Base-by-base conservation (phyloP, 2,113 vertebrate species). In the Condylura cristata region DNA sequence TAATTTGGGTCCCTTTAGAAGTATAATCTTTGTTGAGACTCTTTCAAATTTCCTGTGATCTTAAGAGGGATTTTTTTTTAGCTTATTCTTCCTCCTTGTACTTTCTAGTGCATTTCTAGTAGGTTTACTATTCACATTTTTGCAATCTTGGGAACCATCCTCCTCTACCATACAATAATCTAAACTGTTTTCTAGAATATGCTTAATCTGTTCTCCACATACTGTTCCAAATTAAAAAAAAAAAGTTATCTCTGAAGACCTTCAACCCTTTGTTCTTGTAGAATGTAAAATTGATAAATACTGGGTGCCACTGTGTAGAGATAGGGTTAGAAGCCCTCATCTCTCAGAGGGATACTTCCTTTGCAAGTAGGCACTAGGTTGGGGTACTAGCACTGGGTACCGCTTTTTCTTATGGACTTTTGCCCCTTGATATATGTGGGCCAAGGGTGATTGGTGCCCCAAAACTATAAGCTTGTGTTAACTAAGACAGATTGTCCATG, bases 371-470 rank as follows among this genome's bases (percentile, higher is more conserved):
- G 14, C 58, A 51, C 34, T 22, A 9, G 28, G 13, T 34, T 65
- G 28, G 32, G 3, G 5, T n/a, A 46, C 12, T 4, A 60, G 8
- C 4, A 3, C 18, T 18, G 2, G 11, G 22, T 8, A n/a, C 22
- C 3, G 14, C 48, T 2, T 28, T 30, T 68, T 72, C 24, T 24
- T 32, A 32, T 70, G 12, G 61, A 48, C 68, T 60, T 70, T 39
- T 58, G 18, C 8, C 9, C 44, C 44, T 8, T 5, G 14, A 24
- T 22, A 26, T 34, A 44, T 6, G 17, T 37, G 1, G 12, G n/a
- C 17, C 26, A 70, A 86, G 5, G 18, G 28, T 24, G 32, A 46
- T 10, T 8, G 2, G 39, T 30, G 46, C 4, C 24, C 26, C 1
- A 5, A 14, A n/a, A 24, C 1, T 18, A 60, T 56, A 41, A 41